Evolutionary conservation across 2,113 vertebrate species (phyloP).

Genomic region (Mesitornis unicolor): DNA sequence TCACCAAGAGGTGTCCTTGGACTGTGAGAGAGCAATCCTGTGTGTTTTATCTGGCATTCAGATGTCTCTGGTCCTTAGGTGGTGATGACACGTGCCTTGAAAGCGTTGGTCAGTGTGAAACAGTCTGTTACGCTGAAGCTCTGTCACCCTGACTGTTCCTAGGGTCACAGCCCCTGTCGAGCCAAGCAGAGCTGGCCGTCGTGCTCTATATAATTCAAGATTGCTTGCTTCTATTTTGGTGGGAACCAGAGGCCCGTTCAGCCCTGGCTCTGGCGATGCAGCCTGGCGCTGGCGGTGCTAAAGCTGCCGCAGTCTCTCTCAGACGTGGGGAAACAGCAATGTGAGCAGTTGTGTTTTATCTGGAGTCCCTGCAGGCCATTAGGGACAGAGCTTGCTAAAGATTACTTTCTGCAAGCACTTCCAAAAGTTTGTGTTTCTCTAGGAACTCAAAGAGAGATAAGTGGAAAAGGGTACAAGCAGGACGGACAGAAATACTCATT

Average conservation of each 20-base stretch:
- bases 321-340: neutral
- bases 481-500: neutral
- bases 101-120: neutral
- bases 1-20: neutral
- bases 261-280: neutral
- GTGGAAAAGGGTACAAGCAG: slow-evolving; percentile 1
- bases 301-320: neutral
- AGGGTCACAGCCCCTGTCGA: neutral
- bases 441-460: slow-evolving; percentile 4
- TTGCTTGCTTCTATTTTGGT: neutral
- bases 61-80: neutral
- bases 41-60: neutral
- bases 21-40: neutral
- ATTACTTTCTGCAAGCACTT: neutral
- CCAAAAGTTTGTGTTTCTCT: slow-evolving; percentile 7
- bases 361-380: neutral
- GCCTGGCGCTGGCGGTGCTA: neutral
- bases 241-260: neutral
- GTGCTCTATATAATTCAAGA: neutral
- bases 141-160: neutral
- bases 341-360: neutral
- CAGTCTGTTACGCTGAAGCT: neutral
- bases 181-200: neutral
- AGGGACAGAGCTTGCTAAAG: neutral
- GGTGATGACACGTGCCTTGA: neutral